Conservation (phyloP, 2,888 invertebrate genomes). For the Mimachlamys varia region DNA sequence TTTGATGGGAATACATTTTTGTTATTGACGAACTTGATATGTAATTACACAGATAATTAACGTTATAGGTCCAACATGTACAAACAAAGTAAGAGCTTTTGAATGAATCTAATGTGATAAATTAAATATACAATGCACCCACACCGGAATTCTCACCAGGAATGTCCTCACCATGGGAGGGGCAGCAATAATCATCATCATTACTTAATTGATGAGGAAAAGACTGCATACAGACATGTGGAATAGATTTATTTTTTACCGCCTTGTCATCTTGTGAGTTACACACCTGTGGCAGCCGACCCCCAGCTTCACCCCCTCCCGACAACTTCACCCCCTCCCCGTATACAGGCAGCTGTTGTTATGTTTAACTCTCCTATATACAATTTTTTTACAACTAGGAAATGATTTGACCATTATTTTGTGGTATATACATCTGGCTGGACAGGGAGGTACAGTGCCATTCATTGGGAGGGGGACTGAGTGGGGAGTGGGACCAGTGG, state of each 20-base stretch:
- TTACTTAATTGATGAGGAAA: slow-evolving; percentile 32
- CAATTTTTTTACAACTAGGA: slow-evolving; percentile 3
- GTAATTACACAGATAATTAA: background rate
- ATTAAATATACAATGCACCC: background rate
- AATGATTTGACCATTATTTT: slow-evolving; percentile 21
- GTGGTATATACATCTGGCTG: slow-evolving; percentile 17
- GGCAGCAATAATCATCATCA: slow-evolving; percentile 16
- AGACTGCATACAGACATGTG: background rate
- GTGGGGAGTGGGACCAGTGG: background rate
- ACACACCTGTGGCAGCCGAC: slow-evolving; percentile 14
- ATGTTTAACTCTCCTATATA: background rate
- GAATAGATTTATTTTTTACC: slow-evolving; percentile 22
- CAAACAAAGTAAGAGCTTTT: background rate
- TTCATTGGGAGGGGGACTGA: background rate
- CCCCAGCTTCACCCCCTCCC: slow-evolving; percentile 5
- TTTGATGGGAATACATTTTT: slow-evolving; percentile 7
- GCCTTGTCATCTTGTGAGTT: background rate
- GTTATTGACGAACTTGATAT: background rate
- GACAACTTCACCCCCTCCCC: background rate
- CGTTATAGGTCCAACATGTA: background rate
- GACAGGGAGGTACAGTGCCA: background rate
- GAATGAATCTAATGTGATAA: background rate
- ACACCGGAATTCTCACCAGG: background rate
- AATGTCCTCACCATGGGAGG: background rate
- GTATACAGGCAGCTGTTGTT: background rate